Percentiles rank a stretch among this genome's conserved stretches.
Evolutionary conservation across 2,797 vertebrate genomes (phyloP).

Genomic region (Holocentrus rufus): DNA sequence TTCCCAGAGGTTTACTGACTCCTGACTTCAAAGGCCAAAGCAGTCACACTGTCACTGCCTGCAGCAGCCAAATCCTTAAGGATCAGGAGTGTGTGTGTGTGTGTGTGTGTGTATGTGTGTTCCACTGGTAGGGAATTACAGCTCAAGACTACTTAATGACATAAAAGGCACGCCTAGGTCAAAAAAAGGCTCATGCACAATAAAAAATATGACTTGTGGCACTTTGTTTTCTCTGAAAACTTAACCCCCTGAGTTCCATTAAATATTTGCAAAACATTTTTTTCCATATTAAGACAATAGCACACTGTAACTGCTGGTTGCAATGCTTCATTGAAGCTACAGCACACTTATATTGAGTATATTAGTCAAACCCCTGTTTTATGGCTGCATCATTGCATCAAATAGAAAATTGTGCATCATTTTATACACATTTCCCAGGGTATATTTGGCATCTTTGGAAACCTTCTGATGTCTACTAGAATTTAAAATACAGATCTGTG

Average conservation of each 20-base stretch:
- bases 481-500: too few relatives aligned
- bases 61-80: constrained; percentile 54
- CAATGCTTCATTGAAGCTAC: too few relatives aligned
- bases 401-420: too few relatives aligned
- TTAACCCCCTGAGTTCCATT: background rate
- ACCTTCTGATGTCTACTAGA: too few relatives aligned
- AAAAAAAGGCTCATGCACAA: constrained; percentile 3
- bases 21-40: constrained; percentile 68
- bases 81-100: constrained; percentile 31
- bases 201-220: background rate
- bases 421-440: too few relatives aligned
- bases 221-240: background rate
- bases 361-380: too few relatives aligned
- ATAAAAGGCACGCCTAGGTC: constrained; percentile 4
- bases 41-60: constrained; percentile 57
- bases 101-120: background rate
- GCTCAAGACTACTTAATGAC: constrained; percentile 7
- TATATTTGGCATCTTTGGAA: too few relatives aligned
- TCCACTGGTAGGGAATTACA: constrained; percentile 26
- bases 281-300: too few relatives aligned
- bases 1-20: constrained; percentile 73
- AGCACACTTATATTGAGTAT: too few relatives aligned
- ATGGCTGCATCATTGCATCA: too few relatives aligned
- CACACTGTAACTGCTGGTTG: too few relatives aligned
- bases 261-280: too few relatives aligned